A percentile compares a stretch with the other conserved stretches of the same genome.
Evolutionary conservation across 2,113 vertebrate genomes (phyloP).

Genomic region (Ptychochromis oligacanthus): DNA sequence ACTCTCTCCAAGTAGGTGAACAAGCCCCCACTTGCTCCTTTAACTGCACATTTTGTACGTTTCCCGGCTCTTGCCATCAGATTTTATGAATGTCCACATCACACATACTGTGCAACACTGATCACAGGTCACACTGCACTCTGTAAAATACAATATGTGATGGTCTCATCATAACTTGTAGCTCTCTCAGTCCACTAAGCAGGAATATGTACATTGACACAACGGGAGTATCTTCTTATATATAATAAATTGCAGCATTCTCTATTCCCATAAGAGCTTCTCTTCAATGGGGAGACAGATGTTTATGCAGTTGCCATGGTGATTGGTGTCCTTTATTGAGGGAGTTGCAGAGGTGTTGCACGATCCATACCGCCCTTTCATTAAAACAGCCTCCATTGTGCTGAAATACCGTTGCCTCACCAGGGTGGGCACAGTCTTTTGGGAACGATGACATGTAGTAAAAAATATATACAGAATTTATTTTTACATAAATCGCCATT

Average conservation of each 20-base stretch:
- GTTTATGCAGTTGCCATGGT: conserved; percentile 80
- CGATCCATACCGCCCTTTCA: conserved; percentile 58
- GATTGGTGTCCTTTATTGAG: conserved; percentile 65
- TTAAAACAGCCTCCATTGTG: conserved; percentile 23
- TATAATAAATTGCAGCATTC: conserved; percentile 49
- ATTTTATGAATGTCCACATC: background rate
- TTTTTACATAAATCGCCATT: conserved; percentile 52
- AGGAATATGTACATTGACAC: background rate
- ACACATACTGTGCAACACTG: background rate
- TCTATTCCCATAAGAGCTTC: conserved; percentile 45
- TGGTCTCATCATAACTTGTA: conserved; percentile 11
- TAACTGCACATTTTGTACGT: background rate
- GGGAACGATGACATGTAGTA: conserved; percentile 45
- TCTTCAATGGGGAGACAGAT: conserved; percentile 57
- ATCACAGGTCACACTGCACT: background rate
- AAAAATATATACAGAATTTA: conserved; percentile 55
- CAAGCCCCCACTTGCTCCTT: background rate
- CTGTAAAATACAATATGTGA: background rate
- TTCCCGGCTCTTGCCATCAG: background rate
- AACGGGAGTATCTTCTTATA: conserved; percentile 30
- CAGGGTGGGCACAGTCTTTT: conserved; percentile 15
- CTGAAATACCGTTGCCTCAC: conserved; percentile 32
- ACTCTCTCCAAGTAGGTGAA: background rate
- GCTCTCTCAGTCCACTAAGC: background rate
- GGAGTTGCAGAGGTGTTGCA: conserved; percentile 67